Base-by-base conservation (phyloP, 2,113 vertebrate species). In the Xenopus laevis region DNA sequence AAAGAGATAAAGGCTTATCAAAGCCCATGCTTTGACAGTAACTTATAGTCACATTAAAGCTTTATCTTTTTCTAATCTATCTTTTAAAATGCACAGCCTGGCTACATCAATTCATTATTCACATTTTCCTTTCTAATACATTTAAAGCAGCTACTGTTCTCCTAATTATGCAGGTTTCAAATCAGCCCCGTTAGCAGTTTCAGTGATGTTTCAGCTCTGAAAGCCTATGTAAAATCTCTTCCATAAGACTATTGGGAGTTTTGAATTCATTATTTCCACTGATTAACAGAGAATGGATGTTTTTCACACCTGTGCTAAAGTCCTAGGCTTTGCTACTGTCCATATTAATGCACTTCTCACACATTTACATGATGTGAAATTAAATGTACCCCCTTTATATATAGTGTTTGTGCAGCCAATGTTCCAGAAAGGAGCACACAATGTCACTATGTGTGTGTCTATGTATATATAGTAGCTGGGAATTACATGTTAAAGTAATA, bases 151-250 rank as follows among this genome's bases (percentile, higher is more conserved):
- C 47, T n/a, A 77, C 50, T 70, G 47, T 69, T 69, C 74, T 60
- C 17, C 59, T 77, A 77, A 77, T 77, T 60, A 77, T 70, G 59
- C 74, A 57, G 74, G 67, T 64, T 77, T 66, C 60, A 70, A 64
- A 77, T 70, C 74, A 70, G 74, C 70, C 59, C 74, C 45, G 67
- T 77, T 77, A 57, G 67, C 74, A 64, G 53, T 70, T 40, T 55
- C 59, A 50, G 69, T 64, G 67, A 77, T 70, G 66, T 77, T 77
- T 46, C 18, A n/a, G 69, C 74, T 70, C 67, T 30, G 62, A 76
- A 76, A 65, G 65, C 58, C 47, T 50, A 58, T 44, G 30, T 76
- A 65, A 68, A 65, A 75, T 75, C 73, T 77, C 21, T 69, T 64
- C 47, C 60, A 64, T 77, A 55, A 69, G 50, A 77, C 67, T 69